Conservation (phyloP, 2,113 vertebrate genomes). For the Zapornia atra region DNA sequence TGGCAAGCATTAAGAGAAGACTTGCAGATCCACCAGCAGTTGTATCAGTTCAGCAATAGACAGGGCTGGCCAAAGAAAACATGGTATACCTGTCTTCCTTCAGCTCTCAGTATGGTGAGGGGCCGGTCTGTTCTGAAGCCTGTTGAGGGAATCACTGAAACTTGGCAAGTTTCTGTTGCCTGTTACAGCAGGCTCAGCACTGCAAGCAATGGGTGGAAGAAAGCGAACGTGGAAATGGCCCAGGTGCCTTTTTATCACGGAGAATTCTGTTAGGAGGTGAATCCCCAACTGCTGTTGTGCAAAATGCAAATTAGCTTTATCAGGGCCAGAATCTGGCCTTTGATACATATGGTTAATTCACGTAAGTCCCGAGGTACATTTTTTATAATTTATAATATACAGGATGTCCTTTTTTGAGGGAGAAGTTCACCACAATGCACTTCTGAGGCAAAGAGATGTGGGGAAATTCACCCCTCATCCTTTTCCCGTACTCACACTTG, state of each 20-base stretch:
- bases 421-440: not conserved
- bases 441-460: not conserved
- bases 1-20: not conserved
- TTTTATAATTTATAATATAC: not conserved
- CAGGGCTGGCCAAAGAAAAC: not conserved
- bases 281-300: conserved; percentile 12
- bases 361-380: not conserved
- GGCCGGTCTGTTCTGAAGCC: not conserved
- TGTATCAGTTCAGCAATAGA: not conserved
- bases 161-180: not conserved
- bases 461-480: not conserved
- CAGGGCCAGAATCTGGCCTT: conserved; percentile 18
- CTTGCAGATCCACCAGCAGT: not conserved
- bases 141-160: not conserved
- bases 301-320: conserved; percentile 18
- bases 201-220: not conserved
- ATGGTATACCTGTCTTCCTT: not conserved
- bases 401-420: not conserved
- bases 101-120: not conserved
- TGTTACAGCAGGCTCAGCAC: not conserved
- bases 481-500: not conserved
- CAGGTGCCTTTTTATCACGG: not conserved
- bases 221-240: not conserved
- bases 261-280: conserved; percentile 39
- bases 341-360: not conserved